A percentile compares a stretch with the other conserved stretches of the same genome.
Evolutionary conservation across 2,888 invertebrate species (phyloP).

Genomic region (Parnassius glacialis): DNA sequence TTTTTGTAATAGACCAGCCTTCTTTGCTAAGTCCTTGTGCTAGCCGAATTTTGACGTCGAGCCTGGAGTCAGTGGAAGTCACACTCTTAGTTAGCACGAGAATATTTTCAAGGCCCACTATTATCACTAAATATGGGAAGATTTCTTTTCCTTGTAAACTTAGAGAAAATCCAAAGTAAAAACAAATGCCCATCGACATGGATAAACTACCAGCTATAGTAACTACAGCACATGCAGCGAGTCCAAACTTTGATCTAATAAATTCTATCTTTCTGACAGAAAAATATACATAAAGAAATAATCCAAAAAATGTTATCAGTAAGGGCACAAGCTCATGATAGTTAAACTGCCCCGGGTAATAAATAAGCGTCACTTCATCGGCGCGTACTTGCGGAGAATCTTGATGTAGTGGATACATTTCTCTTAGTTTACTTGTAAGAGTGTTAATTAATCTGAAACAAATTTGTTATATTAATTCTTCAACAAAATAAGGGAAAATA

Average conservation of each 20-base stretch:
- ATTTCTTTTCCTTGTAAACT: constrained; percentile 93
- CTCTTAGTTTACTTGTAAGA: constrained; percentile 84
- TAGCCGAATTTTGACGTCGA: constrained; percentile 96
- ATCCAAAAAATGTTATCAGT: constrained; percentile 89
- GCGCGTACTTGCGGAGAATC: constrained; percentile 60
- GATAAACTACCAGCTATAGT: constrained; percentile 93
- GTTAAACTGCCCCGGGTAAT: constrained; percentile 94
- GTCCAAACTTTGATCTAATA: constrained; percentile 90
- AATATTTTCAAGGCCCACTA: constrained; percentile 96
- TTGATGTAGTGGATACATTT: constrained; percentile 87
- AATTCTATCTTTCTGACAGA: constrained; percentile 97
- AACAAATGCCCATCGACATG: constrained; percentile 95
- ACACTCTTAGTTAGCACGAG: constrained; percentile 95
- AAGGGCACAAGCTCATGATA: constrained; percentile 92
- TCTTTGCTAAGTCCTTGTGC: constrained; percentile 98
- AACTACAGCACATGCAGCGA: constrained; percentile 94
- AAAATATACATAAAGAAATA: constrained; percentile 96
- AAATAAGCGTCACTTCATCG: constrained; percentile 82
- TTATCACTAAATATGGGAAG: constrained; percentile 96
- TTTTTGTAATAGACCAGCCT: constrained; percentile 98
- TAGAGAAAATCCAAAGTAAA: constrained; percentile 91
- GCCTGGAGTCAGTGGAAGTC: constrained; percentile 93
- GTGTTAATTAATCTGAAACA: constrained; percentile 87
- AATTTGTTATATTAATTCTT: constrained; percentile 16
- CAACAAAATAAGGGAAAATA: too few species aligned